Evolutionary conservation across 2,888 invertebrate species (phyloP).

Genomic region (Tiliacea aurago): DNA sequence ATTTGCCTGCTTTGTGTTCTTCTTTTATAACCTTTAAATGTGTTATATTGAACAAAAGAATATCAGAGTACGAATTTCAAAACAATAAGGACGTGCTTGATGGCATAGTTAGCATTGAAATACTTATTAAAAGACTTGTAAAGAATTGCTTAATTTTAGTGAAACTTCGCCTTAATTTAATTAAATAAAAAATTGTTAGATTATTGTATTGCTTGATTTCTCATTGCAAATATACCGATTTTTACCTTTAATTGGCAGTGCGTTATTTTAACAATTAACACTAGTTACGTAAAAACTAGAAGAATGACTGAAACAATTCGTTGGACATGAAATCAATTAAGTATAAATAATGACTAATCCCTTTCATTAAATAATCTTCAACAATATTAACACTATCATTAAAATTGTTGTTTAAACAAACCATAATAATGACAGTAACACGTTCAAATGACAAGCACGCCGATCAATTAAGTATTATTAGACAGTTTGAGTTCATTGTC

Average conservation of each 20-base stretch:
- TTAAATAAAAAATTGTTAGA: slow-evolving; percentile 5
- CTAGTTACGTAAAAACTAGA: background rate
- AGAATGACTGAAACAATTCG: background rate
- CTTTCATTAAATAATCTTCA: slow-evolving; percentile 30
- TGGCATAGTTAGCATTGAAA: slow-evolving; percentile 49
- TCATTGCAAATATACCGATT: slow-evolving; percentile 9
- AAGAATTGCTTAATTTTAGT: slow-evolving; percentile 38
- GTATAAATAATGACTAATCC: slow-evolving; percentile 31
- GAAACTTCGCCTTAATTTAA: slow-evolving; percentile 19
- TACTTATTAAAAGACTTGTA: slow-evolving; percentile 47
- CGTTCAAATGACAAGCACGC: slow-evolving; percentile 69
- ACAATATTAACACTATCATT: slow-evolving; percentile 27
- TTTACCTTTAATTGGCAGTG: slow-evolving; percentile 16
- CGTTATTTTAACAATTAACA: background rate
- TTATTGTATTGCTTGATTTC: slow-evolving; percentile 2
- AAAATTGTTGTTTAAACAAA: slow-evolving; percentile 60
- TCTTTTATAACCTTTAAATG: slow-evolving; percentile 69
- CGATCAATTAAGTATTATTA: slow-evolving; percentile 72
- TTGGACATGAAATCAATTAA: slow-evolving; percentile 22
- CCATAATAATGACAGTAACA: slow-evolving; percentile 57
- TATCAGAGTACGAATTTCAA: slow-evolving; percentile 67
- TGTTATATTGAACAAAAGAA: slow-evolving; percentile 65
- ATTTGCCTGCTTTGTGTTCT: slow-evolving; percentile 69
- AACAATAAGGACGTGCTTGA: slow-evolving; percentile 62
- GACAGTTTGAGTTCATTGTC: slow-evolving; percentile 88